These are phyloP conservation scores for Bombus turneri DNA, from an alignment of 1,140 invertebrate species.

Conservation along the genomic window DNA sequence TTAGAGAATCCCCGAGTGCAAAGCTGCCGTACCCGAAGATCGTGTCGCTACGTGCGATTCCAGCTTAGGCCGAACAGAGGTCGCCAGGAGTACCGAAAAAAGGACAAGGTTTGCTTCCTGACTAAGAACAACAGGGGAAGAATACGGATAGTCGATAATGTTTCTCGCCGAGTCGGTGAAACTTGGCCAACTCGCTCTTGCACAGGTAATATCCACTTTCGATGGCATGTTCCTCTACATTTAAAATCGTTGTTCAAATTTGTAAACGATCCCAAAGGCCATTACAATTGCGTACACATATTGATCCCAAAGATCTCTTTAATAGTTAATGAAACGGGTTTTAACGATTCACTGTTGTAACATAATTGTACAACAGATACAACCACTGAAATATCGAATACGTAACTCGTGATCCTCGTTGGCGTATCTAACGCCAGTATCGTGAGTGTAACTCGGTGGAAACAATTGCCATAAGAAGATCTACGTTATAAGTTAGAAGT, in stretches of 20 bases:
- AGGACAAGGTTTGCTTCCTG: conserved; percentile 41
- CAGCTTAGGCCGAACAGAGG: conserved; percentile 58
- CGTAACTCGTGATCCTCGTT: background rate
- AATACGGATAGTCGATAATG: conserved; percentile 51
- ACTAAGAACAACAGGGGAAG: conserved; percentile 29
- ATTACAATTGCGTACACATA: too few relatives aligned
- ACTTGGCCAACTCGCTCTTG: conserved; percentile 9
- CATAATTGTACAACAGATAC: too few relatives aligned
- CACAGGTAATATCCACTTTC: background rate
- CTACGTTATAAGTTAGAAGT: background rate
- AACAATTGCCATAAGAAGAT: background rate
- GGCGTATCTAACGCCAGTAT: background rate
- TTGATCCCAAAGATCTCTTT: too few relatives aligned
- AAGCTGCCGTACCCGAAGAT: conserved; percentile 55
- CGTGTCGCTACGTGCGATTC: conserved; percentile 42
- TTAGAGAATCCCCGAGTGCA: conserved; percentile 32
- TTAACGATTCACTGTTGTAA: too few relatives aligned
- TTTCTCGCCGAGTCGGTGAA: background rate
- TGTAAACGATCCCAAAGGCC: too few relatives aligned
- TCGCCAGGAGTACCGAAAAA: conserved; percentile 57
- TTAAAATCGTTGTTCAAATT: background rate
- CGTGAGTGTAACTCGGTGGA: background rate
- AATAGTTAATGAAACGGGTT: too few relatives aligned
- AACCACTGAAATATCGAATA: too few relatives aligned
- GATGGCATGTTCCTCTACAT: background rate